Base-by-base conservation (phyloP, 2,888 invertebrate species). In the Sialis fuliginosa region DNA sequence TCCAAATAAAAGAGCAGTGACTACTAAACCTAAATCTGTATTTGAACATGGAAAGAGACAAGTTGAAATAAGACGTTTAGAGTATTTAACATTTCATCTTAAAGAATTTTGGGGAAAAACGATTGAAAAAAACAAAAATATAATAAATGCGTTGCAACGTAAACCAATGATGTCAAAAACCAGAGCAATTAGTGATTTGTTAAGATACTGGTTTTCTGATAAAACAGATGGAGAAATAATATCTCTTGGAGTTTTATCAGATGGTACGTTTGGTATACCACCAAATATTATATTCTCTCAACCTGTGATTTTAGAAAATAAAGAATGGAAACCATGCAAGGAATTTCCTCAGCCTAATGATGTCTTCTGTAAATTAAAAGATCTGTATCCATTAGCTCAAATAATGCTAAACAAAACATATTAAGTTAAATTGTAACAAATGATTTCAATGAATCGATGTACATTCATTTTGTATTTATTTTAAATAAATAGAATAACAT, bases 271-370 rank as follows among this genome's bases (percentile, higher is more conserved):
- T 60, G 72, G 70, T 44, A 65, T 77, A 51, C 62, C 66, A 2
- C 63, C 68, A 49, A 62, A 69, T 41, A 65, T 76, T 6, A 60
- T 65, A 42, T 75, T 76, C 62, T 76, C 76, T 1, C 76, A 77
- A 58, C 75, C 76, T 6, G 68, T 64, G 8, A 55, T 60, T 45
- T 60, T 68, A 35, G 54, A 63, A 39, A 55, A 66, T 46, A 65
- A 63, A 22, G 53, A 55, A 51, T 75, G 74, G 74, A 54, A 51
- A 47, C 72, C 74, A 22, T 57, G 54, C 47, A 44, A 49, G 33
- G 53, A 54, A 33, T 61, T 58, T 54, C 60, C 61, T 1, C 12
- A 55, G 6, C 50, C 49, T n/a, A 42, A 49, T 33, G 50, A 52
- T 39, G 45, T 51, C 22, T 49, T 48, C 34, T 44, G 41, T 22